A percentile compares a stretch with the other conserved stretches of the same genome.
These are phyloP conservation scores for Pristionchus exspectatus DNA, from an alignment of 2,888 invertebrate genomes.

Conservation along the genomic window DNA sequence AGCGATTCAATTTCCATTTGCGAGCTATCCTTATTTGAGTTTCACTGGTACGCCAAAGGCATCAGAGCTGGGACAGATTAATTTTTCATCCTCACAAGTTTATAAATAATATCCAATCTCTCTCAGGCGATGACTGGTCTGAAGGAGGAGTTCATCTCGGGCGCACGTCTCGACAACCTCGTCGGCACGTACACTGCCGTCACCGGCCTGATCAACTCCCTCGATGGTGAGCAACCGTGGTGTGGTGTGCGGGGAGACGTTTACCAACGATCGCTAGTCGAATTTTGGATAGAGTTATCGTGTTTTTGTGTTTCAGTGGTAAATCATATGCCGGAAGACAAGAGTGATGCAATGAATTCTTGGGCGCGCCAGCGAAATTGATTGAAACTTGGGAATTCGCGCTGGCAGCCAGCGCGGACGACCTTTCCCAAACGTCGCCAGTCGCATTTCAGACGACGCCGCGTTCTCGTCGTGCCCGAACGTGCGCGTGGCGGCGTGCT, in stretches of 20 bases:
- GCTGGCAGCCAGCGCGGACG: not conserved
- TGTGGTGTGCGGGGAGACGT: constrained; percentile 48
- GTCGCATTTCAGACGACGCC: constrained; percentile 44
- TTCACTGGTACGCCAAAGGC: not conserved
- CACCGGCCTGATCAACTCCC: constrained; percentile 79
- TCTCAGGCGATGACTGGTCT: constrained; percentile 79
- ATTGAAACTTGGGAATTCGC: too few species aligned
- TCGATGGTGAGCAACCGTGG: constrained; percentile 67
- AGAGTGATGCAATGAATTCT: too few species aligned
- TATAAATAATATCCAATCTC: not conserved
- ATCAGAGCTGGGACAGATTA: not conserved
- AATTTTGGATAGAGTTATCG: not conserved
- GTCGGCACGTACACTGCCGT: constrained; percentile 81
- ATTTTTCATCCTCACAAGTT: not conserved
- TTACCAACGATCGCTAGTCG: not conserved
- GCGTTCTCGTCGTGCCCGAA: constrained; percentile 70
- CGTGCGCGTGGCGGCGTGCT: constrained; percentile 80
- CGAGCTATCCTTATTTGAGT: not conserved
- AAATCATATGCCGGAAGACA: not conserved
- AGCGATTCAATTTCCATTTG: too few species aligned
- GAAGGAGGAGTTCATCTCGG: constrained; percentile 81
- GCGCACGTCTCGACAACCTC: constrained; percentile 82
- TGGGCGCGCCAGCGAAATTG: too few species aligned
- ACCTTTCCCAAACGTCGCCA: not conserved
- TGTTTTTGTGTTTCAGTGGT: not conserved